phyloP scores from a whole-genome alignment of 1,140 invertebrate genomes.

The Cotesia glomerata region DNA sequence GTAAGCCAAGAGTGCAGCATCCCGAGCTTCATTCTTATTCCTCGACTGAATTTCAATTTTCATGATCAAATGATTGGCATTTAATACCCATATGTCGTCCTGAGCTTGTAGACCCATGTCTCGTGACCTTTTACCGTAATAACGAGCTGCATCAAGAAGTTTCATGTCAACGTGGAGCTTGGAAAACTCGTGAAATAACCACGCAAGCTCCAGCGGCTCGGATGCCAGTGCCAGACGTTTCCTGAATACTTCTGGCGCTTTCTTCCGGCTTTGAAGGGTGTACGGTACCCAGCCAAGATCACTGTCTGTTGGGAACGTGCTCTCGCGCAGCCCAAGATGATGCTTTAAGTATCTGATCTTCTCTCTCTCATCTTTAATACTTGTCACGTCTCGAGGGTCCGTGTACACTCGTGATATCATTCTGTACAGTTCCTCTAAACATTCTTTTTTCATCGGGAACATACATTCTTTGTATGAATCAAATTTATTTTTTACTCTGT shows the following conservation, averaged over 20 bases:
- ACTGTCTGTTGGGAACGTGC: constrained; percentile 41
- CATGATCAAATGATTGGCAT: constrained; percentile 45
- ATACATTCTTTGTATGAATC: constrained; percentile 37
- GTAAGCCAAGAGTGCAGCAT: constrained; percentile 40
- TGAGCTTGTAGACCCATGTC: constrained; percentile 34
- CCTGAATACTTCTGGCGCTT: constrained; percentile 36
- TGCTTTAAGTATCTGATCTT: constrained; percentile 42
- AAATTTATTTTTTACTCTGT: constrained; percentile 44
- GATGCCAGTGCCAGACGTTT: constrained; percentile 45
- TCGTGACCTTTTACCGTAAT: constrained; percentile 47
- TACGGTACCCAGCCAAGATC: constrained; percentile 48
- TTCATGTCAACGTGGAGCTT: constrained; percentile 43
- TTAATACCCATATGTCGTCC: constrained; percentile 43
- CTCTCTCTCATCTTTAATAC: constrained; percentile 13
- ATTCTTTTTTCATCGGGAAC: constrained; percentile 46
- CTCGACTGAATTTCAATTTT: constrained; percentile 48
- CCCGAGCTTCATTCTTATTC: constrained; percentile 50
- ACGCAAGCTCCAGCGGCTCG: constrained; percentile 45
- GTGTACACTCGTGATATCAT: constrained; percentile 47
- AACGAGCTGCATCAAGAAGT: constrained; percentile 49
- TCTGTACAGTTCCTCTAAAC: constrained; percentile 42
- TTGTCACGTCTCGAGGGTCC: constrained; percentile 45
- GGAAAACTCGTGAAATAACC: constrained; percentile 51
- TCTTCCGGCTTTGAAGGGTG: constrained; percentile 24
- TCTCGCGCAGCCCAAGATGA: constrained; percentile 42